These are phyloP conservation scores for Elmis aenea DNA, from an alignment of 2,888 invertebrate genomes.

Conservation along the genomic window DNA sequence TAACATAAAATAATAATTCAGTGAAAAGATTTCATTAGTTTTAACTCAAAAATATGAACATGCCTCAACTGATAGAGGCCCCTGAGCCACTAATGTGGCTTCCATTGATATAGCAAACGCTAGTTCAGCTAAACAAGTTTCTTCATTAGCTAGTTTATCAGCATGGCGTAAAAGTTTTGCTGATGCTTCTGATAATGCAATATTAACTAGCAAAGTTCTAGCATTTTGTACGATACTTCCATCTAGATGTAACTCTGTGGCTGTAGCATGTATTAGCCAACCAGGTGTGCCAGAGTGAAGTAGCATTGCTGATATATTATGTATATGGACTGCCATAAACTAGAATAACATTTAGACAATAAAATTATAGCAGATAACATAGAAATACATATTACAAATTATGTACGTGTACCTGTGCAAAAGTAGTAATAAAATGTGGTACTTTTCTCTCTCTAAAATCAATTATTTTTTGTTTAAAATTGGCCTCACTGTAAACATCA, in stretches of 20 bases:
- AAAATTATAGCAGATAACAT: no score
- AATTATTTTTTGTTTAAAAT: conserved; percentile 38
- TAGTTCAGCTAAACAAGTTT: conserved; percentile 67
- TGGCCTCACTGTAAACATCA: conserved; percentile 17
- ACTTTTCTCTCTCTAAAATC: conserved; percentile 73
- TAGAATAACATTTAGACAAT: no score
- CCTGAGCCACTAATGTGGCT: conserved; percentile 73
- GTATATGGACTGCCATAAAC: conserved; percentile 83
- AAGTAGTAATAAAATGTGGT: conserved; percentile 73
- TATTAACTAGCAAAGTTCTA: conserved; percentile 65
- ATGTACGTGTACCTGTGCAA: no score
- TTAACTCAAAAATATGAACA: no score
- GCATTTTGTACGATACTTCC: conserved; percentile 66
- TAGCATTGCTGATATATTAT: conserved; percentile 62
- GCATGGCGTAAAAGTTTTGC: conserved; percentile 57
- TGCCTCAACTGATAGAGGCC: conserved; percentile 82
- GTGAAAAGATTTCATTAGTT: no score
- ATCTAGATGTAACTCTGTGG: conserved; percentile 65
- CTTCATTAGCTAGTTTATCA: conserved; percentile 41
- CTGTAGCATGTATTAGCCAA: conserved; percentile 66
- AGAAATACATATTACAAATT: no score
- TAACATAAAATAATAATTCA: no score
- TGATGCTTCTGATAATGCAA: conserved; percentile 62
- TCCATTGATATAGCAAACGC: conserved; percentile 70
- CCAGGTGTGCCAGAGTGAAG: conserved; percentile 61